Base-by-base conservation (phyloP, 2,797 vertebrate species). In the Sebastolobus altivelis region DNA sequence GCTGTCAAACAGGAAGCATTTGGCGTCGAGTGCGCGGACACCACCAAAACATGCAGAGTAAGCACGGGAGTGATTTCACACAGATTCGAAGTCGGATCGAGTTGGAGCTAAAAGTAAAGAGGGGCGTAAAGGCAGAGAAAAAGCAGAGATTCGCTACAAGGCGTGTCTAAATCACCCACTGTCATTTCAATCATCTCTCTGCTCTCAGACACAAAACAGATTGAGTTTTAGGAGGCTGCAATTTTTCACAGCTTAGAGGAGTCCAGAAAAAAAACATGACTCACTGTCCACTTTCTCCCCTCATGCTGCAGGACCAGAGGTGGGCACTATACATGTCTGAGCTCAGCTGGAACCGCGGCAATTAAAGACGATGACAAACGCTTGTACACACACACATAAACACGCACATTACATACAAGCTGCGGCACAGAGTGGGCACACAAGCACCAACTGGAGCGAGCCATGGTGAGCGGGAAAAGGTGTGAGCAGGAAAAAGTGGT, bases 401-500 rank as follows among this genome's bases (percentile, higher is more conserved):
- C 65, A 78, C 81, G 70, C 81, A 82, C 46, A 69, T 72, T 80
- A 86, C 80, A 90, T 77, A 46, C 77, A 90, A 85, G 81, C 89
- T 88, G 84, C 58, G 67, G 91, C 83, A 80, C 75, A 91, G 92
- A 93, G 91, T 94, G 93, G 93, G 93, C 91, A 93, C 87, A 80
- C 81, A 76, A 78, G 88, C 80, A 93, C 91, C 93, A 94, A 95
- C 90, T 92, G 92, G 88, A 94, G 90, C 35, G 86, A 88, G 87
- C 86, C 89, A 78, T 89, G 88, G 86, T 80, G 92, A 92, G 92
- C 86, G 88, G 92, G 90, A 91, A 95, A 93, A 94, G 93, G 93
- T 94, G 93, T 92, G 92, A 95, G 93, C 91, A 89, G 90, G 88
- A 90, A 88, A 43, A 94, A 93, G 90, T 91, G 89, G 88, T 92